phyloP scores from a whole-genome alignment of 2,888 invertebrate species.

The Tinea semifulvella region DNA sequence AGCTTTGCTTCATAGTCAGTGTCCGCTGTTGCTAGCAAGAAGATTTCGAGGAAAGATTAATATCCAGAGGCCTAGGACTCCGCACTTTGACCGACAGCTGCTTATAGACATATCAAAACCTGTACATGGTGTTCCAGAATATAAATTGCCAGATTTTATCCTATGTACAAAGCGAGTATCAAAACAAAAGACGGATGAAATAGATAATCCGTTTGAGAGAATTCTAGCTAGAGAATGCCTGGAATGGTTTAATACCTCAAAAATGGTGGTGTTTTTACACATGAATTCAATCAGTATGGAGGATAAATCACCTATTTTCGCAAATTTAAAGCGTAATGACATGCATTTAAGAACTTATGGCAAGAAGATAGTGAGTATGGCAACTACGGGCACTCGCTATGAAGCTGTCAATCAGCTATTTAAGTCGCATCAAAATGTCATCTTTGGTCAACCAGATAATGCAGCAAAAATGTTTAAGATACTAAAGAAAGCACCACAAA shows the following conservation, averaged over 20 bases:
- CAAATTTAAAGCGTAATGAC: constrained; percentile 69
- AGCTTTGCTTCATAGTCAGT: constrained; percentile 49
- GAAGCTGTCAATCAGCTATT: constrained; percentile 72
- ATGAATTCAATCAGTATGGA: constrained; percentile 74
- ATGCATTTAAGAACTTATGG: constrained; percentile 77
- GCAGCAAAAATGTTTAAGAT: constrained; percentile 70
- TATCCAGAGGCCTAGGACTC: constrained; percentile 75
- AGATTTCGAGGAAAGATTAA: constrained; percentile 81
- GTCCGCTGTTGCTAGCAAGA: constrained; percentile 63
- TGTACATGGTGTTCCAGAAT: constrained; percentile 55
- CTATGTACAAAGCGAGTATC: constrained; percentile 53
- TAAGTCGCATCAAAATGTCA: constrained; percentile 69
- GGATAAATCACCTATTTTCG: constrained; percentile 70
- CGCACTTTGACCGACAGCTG: constrained; percentile 74
- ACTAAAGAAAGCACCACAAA: constrained; percentile 74
- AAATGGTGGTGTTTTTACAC: constrained; percentile 77
- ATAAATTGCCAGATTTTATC: constrained; percentile 47
- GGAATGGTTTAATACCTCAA: constrained; percentile 75
- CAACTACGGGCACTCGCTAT: constrained; percentile 73
- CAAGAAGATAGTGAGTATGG: constrained; percentile 69
- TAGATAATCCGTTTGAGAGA: constrained; percentile 74
- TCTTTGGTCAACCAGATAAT: constrained; percentile 76
- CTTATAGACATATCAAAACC: constrained; percentile 74
- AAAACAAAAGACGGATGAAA: constrained; percentile 27
- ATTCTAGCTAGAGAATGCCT: constrained; percentile 77